A percentile compares a stretch with the other conserved stretches of the same genome.
These are phyloP conservation scores for Bradypodion ventrale DNA, from an alignment of 2,797 vertebrate species.

Conservation along the genomic window DNA sequence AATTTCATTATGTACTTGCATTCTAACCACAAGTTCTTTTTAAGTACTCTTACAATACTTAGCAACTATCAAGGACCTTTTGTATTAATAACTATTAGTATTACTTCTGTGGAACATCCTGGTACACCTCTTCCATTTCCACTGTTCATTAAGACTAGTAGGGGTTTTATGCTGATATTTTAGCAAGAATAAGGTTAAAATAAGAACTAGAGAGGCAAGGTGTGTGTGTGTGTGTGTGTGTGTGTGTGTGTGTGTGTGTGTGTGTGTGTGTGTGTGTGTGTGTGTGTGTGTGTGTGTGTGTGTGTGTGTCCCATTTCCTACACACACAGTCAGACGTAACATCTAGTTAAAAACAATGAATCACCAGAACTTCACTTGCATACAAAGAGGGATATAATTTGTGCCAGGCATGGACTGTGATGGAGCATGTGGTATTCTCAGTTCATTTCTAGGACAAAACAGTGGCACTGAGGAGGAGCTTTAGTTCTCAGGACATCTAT, in stretches of 20 bases:
- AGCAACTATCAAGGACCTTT: neutral
- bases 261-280: too few species aligned
- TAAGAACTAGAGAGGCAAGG: neutral
- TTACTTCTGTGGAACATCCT: neutral
- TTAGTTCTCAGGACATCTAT: slow-evolving; percentile 11
- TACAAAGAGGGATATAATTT: neutral
- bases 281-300: too few species aligned
- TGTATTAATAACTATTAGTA: neutral
- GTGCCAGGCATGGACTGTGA: neutral
- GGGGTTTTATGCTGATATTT: slow-evolving; percentile 24
- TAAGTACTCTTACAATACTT: neutral
- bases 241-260: too few species aligned
- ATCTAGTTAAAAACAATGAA: slow-evolving; percentile 21
- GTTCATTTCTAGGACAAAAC: neutral
- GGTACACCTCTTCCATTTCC: neutral
- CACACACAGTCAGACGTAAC: accelerated
- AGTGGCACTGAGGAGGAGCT: slow-evolving; percentile 14
- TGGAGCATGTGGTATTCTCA: neutral
- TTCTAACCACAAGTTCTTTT: too few species aligned
- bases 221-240: too few species aligned
- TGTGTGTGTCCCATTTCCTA: neutral
- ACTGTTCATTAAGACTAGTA: neutral
- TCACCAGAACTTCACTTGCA: neutral
- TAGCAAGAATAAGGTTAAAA: slow-evolving; percentile 19
- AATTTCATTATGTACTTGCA: too few species aligned